These are phyloP conservation scores for Carposina sasakii DNA, from an alignment of 1,140 invertebrate genomes.

Conservation along the genomic window DNA sequence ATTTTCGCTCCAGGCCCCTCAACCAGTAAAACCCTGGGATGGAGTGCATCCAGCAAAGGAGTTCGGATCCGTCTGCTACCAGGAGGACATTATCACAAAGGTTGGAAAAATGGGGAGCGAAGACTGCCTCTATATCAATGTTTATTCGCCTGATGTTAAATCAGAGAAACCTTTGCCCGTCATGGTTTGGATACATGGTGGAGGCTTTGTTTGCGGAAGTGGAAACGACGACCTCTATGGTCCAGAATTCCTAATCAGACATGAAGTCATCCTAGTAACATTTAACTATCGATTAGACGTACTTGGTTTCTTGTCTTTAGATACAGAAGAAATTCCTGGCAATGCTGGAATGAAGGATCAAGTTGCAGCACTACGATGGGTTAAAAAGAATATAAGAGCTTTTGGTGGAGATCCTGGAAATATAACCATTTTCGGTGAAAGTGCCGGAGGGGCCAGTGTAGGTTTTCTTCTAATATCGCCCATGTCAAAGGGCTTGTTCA, in stretches of 20 bases:
- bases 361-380: constrained; percentile 37
- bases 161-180: constrained; percentile 29
- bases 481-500: constrained; percentile 73
- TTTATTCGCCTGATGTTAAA: constrained; percentile 27
- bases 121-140: constrained; percentile 35
- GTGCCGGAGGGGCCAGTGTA: constrained; percentile 74
- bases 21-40: background rate
- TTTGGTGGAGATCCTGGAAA: constrained; percentile 82
- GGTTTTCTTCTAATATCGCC: constrained; percentile 71
- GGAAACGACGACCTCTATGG: constrained; percentile 44
- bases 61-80: background rate
- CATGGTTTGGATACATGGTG: constrained; percentile 50
- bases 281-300: constrained; percentile 79
- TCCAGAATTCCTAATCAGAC: constrained; percentile 74
- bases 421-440: constrained; percentile 83
- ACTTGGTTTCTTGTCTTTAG: constrained; percentile 68
- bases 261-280: constrained; percentile 77
- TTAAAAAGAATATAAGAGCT: constrained; percentile 31
- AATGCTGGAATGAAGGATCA: constrained; percentile 41
- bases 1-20: background rate
- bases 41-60: background rate
- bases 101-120: constrained; percentile 17
- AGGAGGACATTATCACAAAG: background rate
- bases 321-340: constrained; percentile 47
- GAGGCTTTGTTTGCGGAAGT: constrained; percentile 34